Evolutionary conservation across 2,888 invertebrate species (phyloP).

Genomic region (Latrodectus hesperus): DNA sequence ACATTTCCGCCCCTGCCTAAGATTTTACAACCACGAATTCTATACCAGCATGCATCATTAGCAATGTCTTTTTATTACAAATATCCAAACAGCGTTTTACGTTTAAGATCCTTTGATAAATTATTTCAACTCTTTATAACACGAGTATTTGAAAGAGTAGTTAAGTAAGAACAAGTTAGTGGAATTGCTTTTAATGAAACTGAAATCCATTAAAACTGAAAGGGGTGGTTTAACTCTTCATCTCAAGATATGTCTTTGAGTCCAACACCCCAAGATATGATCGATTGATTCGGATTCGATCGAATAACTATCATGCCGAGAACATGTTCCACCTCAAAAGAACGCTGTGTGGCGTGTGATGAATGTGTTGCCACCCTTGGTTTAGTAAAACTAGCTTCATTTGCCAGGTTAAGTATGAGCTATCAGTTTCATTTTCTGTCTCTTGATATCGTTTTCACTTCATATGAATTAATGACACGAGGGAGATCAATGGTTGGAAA

Average conservation of each 20-base stretch:
- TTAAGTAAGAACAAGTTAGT: not conserved
- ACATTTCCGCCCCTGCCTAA: not conserved
- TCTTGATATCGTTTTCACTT: no score
- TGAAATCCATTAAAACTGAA: slow-evolving; percentile 1
- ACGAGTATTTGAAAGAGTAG: not conserved
- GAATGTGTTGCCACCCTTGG: slow-evolving; percentile 2
- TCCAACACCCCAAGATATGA: slow-evolving; percentile 9
- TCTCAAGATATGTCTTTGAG: not conserved
- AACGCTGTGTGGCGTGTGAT: not conserved
- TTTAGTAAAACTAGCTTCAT: not conserved
- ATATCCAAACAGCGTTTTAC: not conserved
- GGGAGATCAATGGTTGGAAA: no score
- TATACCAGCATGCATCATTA: not conserved
- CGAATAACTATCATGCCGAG: not conserved
- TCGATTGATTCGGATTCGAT: slow-evolving; percentile 25
- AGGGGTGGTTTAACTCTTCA: not conserved
- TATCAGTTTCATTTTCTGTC: no score
- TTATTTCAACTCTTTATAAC: not conserved
- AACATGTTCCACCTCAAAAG: not conserved
- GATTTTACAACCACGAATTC: not conserved
- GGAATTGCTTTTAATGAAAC: slow-evolving; percentile 12
- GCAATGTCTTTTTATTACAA: not conserved
- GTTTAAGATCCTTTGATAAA: not conserved
- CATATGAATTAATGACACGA: no score
- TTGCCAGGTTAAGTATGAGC: no score